Base-by-base conservation (phyloP, 2,797 vertebrate species). In the Xiphophorus birchmanni region DNA sequence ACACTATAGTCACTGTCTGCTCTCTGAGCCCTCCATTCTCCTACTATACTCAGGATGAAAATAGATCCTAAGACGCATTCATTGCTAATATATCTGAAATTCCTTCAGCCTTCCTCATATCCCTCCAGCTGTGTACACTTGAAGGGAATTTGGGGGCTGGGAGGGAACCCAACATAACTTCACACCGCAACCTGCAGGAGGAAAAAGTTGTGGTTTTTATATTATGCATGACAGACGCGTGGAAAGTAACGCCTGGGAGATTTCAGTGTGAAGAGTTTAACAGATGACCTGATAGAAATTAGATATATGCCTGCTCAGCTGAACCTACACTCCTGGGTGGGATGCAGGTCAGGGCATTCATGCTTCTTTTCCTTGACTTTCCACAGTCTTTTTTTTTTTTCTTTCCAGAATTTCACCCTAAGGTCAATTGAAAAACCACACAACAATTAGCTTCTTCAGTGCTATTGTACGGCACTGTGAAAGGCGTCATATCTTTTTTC, bases 251-350 rank as follows among this genome's bases (percentile, higher is more conserved):
- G 87, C 87, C 86, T 83, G 74, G 87, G 90, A 85, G 89, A 81
- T 74, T 82, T 85, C 73, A 52, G 83, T 86, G 83, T 93, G 91
- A 95, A 85, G 92, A 94, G 84, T 96, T 94, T 90, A 95, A 88
- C 95, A 95, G 94, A 95, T 94, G 94, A 93, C 91, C 88, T 79
- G 67, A 63, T 85, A 85, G 87, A 89, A 93, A 92, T 94, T 84
- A 95, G 93, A 93, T 91, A 89, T 88, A 82, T 74, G 87, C 93
- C 91, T 93, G 88, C 84, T 90, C 80, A 84, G 77, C 21, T 82
- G 80, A 88, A 91, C 85, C 85, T 84, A 77, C 44, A 83, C 76
- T 75, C 84, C 37, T 2, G 2, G 11, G 77, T 80, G 86, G 82
- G 80, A 78, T 47, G 75, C 21, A 58, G 44, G 72, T 23, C 17